A percentile compares a stretch with the other conserved stretches of the same genome.
Evolutionary conservation across 1,140 invertebrate species (phyloP).

Genomic region (Zaprionus inermis): DNA sequence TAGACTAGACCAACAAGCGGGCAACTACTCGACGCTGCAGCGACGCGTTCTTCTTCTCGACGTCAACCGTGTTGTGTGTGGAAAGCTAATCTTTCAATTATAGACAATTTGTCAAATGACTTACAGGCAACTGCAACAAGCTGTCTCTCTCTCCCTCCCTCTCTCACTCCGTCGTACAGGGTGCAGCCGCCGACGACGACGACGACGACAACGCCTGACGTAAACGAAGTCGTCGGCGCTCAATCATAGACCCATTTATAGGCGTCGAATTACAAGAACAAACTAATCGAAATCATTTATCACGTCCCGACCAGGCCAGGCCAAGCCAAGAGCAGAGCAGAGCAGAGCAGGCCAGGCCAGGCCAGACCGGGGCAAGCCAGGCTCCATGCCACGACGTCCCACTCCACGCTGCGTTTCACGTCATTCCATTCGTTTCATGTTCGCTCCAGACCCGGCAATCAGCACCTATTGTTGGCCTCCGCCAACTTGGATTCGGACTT

Average conservation of each 20-base stretch:
- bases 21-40: constrained; percentile 37
- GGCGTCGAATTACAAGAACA: constrained; percentile 84
- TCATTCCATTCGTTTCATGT: constrained; percentile 60
- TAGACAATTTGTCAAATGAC: constrained; percentile 84
- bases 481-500: constrained; percentile 10
- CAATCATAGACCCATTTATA: constrained; percentile 84
- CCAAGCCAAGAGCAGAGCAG: not conserved
- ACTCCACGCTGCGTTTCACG: constrained; percentile 4
- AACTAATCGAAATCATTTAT: constrained; percentile 84
- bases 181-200: constrained; percentile 45
- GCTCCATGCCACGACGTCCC: constrained; percentile 30
- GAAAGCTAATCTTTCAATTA: constrained; percentile 84
- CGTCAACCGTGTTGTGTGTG: constrained; percentile 73
- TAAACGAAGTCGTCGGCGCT: constrained; percentile 81
- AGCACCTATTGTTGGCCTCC: constrained; percentile 79
- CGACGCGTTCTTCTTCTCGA: constrained; percentile 68
- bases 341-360: constrained; percentile 32
- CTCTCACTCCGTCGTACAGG: not conserved
- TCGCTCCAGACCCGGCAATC: constrained; percentile 65
- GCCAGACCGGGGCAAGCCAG: constrained; percentile 16
- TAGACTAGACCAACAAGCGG: constrained; percentile 9
- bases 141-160: constrained; percentile 4
- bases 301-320: constrained; percentile 59
- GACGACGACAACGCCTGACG: constrained; percentile 68
- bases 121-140: constrained; percentile 60